Evolutionary conservation across 2,888 invertebrate genomes (phyloP).

Genomic region (Ophioninae sp.): DNA sequence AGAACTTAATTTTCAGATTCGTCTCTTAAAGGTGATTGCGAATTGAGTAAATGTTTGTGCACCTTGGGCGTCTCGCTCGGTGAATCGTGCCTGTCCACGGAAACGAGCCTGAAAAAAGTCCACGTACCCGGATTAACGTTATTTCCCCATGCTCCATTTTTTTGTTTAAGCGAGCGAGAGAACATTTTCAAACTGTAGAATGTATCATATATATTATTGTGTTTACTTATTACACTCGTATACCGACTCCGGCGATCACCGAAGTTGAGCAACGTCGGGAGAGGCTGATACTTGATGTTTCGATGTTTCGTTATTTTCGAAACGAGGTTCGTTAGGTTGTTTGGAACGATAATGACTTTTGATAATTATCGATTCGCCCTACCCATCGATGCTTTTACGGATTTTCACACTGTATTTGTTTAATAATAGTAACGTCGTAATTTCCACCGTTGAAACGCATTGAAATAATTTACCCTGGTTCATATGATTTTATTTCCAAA

Average conservation of each 20-base stretch:
- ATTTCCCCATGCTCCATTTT: not conserved
- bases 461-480: not conserved
- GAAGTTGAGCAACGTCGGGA: no score
- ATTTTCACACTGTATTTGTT: not conserved
- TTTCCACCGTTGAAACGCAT: not conserved
- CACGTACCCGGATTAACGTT: no score
- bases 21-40: conserved; percentile 4
- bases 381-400: not conserved
- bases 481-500: not conserved
- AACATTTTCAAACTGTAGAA: not conserved
- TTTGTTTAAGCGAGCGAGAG: not conserved
- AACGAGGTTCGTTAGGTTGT: not conserved
- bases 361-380: not conserved
- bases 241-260: no score
- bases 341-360: not conserved
- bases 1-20: conserved; percentile 26
- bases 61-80: not conserved
- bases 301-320: not conserved
- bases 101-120: not conserved
- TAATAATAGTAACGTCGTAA: not conserved
- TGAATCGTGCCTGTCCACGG: not conserved
- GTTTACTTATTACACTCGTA: no score
- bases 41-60: conserved; percentile 15
- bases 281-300: no score
- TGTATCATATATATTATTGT: no score